Evolutionary conservation across 1,140 invertebrate genomes (phyloP).

Genomic region (Meloidogyne floridensis): DNA sequence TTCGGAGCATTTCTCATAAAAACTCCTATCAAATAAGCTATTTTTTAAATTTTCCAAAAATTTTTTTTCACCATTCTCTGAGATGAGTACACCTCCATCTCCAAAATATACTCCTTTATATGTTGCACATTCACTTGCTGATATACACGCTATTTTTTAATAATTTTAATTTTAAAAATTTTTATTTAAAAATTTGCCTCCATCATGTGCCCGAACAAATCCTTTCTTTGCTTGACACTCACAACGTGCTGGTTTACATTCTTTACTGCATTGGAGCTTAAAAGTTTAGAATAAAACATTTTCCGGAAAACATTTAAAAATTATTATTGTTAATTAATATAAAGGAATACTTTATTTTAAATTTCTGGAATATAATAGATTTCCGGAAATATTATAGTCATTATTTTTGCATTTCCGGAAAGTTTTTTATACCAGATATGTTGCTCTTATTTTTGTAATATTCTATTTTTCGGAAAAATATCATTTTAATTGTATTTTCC

Average conservation of each 20-base stretch:
- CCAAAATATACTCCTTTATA: slow-evolving; percentile 24
- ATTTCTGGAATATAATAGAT: not conserved
- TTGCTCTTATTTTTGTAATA: too few species aligned
- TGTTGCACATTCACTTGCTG: slow-evolving; percentile 16
- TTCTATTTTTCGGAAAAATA: too few species aligned
- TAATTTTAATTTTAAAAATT: not conserved
- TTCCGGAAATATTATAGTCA: not conserved
- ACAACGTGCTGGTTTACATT: slow-evolving; percentile 27
- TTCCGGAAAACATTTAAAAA: not conserved
- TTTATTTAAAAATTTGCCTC: slow-evolving; percentile 1
- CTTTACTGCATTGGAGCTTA: slow-evolving; percentile 17
- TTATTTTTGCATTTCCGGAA: not conserved
- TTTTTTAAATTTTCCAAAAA: not conserved
- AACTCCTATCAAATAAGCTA: not conserved
- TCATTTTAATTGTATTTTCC: too few species aligned
- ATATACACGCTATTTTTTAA: slow-evolving; percentile 16
- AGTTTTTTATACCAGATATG: not conserved
- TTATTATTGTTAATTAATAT: not conserved
- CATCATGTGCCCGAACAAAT: slow-evolving; percentile 28
- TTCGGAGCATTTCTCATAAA: not conserved
- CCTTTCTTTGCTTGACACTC: slow-evolving; percentile 22
- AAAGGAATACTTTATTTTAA: not conserved
- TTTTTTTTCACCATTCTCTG: not conserved
- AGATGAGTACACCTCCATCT: not conserved
- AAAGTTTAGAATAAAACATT: not conserved